A percentile compares a stretch with the other conserved stretches of the same genome.
Evolutionary conservation across 2,797 vertebrate genomes (phyloP).

Genomic region (Gambelia wislizenii): DNA sequence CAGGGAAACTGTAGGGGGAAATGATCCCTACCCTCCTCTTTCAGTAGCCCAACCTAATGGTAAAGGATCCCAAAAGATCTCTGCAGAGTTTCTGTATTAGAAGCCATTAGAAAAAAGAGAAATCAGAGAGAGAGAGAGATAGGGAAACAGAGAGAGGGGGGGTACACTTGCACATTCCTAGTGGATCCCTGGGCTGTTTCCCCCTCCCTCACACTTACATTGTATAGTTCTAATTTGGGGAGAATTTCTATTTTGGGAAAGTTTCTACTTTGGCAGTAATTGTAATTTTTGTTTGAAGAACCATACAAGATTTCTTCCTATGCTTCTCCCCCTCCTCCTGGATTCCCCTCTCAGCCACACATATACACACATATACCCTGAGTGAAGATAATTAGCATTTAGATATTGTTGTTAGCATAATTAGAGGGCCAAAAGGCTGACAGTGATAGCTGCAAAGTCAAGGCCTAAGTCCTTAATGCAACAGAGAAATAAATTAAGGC

Average conservation of each 20-base stretch:
- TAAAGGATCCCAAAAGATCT: no score
- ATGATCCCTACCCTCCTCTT: no score
- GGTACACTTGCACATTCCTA: no score
- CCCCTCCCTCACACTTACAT: no score
- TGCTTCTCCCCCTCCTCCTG: neutral
- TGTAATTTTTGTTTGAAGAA: neutral
- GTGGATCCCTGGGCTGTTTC: no score
- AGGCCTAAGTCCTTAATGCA: constrained; percentile 60
- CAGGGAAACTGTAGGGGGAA: neutral
- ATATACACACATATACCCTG: no score
- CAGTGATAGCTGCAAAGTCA: constrained; percentile 55
- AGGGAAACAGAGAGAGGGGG: no score
- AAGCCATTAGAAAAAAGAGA: no score
- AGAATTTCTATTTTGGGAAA: constrained; percentile 29
- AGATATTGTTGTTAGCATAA: constrained; percentile 60
- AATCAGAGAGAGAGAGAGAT: no score
- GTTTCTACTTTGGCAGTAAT: neutral
- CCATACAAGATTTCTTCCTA: constrained; percentile 1
- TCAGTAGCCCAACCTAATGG: no score
- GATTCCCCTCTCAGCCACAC: neutral
- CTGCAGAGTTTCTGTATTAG: no score
- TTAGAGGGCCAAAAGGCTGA: constrained; percentile 66
- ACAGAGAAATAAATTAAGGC: constrained; percentile 75
- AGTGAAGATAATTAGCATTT: constrained; percentile 71
- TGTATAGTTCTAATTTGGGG: accelerated